Evolutionary conservation across 2,113 vertebrate genomes (phyloP), one percentile per base, ranked within the genome.

Genomic region (Bos javanicus): DNA sequence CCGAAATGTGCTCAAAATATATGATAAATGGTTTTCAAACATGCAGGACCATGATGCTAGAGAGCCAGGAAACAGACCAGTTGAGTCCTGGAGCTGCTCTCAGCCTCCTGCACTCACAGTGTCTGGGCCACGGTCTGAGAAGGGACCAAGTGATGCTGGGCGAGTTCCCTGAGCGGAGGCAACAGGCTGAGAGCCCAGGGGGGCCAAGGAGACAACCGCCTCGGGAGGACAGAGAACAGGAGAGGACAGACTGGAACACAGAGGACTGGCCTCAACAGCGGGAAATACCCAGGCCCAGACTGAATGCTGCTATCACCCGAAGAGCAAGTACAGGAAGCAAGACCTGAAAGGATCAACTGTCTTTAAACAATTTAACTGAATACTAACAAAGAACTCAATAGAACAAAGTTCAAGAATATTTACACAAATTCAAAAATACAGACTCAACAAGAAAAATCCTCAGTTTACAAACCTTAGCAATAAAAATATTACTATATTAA

Each of bases 221-320:
- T 56, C 5, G 21, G 39, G 21, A 28, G 7, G 76, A 6, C 36
- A 1, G 14, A 33, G 25, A 33, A 2, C 48, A 11, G 5, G 19
- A 26, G 60, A 3, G 36, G 30, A 71, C 17, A 25, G 30, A 7
- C 46, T 19, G 85, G 48, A 39, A 26, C 28, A 21, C 12, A 2
- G 46, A 80, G n/a, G 5, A 7, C 19, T n/a, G 12, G 13, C 17
- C 52, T 50, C 33, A 16, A 0, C 6, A 15, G 33, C 6, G 10
- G 19, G 62, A 60, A 82, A 60, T 1, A 43, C 28, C 46, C 52
- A 25, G 54, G 33, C 26, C 54, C 23, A 1, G 26, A 3, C n/a
- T 5, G 39, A 26, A 9, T 0, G 19, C n/a, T 21, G 28, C 43
- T 7, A 11, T 1, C 8, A 1, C 80, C 19, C 4, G 0, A 1